phyloP scores from a whole-genome alignment of 1,140 invertebrate genomes.

The Aradophagus sp. region DNA sequence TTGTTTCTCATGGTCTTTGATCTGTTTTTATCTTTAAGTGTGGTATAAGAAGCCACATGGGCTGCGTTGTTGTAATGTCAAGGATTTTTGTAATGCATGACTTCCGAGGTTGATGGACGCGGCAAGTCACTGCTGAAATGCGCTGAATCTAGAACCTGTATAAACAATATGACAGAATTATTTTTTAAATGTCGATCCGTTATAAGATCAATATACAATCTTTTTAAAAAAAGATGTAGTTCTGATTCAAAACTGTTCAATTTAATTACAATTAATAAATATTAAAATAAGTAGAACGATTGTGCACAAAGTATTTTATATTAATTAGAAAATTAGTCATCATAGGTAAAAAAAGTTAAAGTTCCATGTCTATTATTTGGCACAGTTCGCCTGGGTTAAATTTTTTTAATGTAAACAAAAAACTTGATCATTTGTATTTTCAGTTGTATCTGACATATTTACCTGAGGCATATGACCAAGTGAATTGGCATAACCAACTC shows the following conservation, averaged over 20 bases:
- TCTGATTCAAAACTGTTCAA: too few species aligned
- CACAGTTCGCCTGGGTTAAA: too few species aligned
- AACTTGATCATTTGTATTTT: too few species aligned
- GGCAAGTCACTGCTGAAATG: conserved; percentile 64
- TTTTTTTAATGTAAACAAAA: conserved; percentile 3
- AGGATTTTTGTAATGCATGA: conserved; percentile 68
- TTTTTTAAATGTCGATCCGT: too few species aligned
- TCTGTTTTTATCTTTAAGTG: conserved; percentile 44
- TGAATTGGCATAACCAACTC: conserved; percentile 68
- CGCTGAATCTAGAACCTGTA: conserved; percentile 60
- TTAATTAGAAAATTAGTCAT: background rate
- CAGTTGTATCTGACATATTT: too few species aligned
- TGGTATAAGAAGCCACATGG: conserved; percentile 20
- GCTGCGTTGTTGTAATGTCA: conserved; percentile 57
- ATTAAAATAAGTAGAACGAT: too few species aligned
- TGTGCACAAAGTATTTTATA: too few species aligned
- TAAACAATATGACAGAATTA: too few species aligned
- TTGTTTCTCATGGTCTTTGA: conserved; percentile 28
- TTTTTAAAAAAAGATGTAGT: too few species aligned
- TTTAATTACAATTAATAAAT: background rate
- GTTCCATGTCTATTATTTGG: too few species aligned
- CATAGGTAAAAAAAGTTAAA: background rate
- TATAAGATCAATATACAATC: too few species aligned
- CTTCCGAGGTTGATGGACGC: conserved; percentile 59
- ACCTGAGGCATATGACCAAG: conserved; percentile 69